Percentiles rank a stretch among this genome's conserved stretches.
Conservation (phyloP, 2,888 invertebrate genomes). For the Dorcus hopei region DNA sequence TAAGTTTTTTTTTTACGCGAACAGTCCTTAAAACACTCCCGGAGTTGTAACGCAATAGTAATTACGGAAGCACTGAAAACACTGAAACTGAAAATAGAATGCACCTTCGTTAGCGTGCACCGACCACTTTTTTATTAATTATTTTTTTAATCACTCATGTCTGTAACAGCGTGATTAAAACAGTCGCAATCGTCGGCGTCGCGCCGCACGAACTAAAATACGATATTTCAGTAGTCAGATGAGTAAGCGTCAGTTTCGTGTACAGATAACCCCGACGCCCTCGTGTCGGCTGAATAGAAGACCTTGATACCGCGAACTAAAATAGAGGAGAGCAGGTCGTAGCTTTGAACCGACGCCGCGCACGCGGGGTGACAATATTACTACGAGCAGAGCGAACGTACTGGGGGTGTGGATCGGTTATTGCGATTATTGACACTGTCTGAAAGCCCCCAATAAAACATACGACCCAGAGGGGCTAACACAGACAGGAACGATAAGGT, state of each 20-base stretch:
- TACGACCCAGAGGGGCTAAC: no score
- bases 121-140: no score
- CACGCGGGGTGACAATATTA: slow-evolving; percentile 25
- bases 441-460: no score
- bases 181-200: slow-evolving; percentile 3
- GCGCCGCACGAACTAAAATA: slow-evolving; percentile 34
- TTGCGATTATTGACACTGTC: no score
- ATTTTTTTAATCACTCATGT: no score
- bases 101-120: not conserved
- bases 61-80: not conserved
- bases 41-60: not conserved
- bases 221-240: slow-evolving; percentile 38
- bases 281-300: slow-evolving; percentile 23
- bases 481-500: no score
- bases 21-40: not conserved
- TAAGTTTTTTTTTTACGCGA: no score
- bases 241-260: slow-evolving; percentile 39
- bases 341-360: slow-evolving; percentile 22
- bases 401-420: not conserved
- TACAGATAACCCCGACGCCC: slow-evolving; percentile 29
- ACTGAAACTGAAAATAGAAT: not conserved
- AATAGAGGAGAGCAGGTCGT: slow-evolving; percentile 25
- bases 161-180: not conserved
- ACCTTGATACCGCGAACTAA: slow-evolving; percentile 18
- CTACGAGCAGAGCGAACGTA: not conserved